Base-by-base conservation (phyloP, 1,140 invertebrate genomes). In the Zaprionus tsacasi region DNA sequence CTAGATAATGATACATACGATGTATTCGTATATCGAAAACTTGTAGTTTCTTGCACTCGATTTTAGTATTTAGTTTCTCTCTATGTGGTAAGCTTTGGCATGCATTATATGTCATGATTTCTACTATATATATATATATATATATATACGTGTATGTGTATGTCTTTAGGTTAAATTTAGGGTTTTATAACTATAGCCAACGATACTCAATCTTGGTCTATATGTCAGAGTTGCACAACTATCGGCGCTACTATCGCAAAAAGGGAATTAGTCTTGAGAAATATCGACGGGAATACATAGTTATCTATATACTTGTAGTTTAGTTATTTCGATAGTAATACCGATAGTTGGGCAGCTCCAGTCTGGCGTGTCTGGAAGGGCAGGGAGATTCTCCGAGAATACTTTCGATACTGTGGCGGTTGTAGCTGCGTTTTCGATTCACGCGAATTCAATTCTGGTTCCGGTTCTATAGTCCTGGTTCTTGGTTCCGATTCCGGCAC, bases 71-170 rank as follows among this genome's bases (percentile, higher is more conserved):
- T 70, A 78, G 65, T 78, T 87, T 83, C 70, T 88, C 38, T 88
- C 83, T 88, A 82, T 82, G 82, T 91, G 75, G 86, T 91, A 90
- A 91, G 87, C 90, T 91, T 91, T 91, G 90, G 90, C 90, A 91
- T 91, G 86, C 90, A 91, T 91, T 91, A 87, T 87, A 91, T 91
- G 86, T 91, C 86, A 91, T 91, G 88, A 75, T 82, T 77, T 74
- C 80, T 76, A 75, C 55, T 58, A 61, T 59, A 56, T 55, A 50
- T 40, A 11, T 79, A 57, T 52, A 36, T 70, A 66, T 45, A 36
- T 66, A 55, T 45, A 43, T 59, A 48, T 61, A 35, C 67, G 35
- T 70, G 57, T 56, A 25, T 65, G 57, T 61, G 33, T 79, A 64
- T 72, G 33, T 60, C 13, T 36, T 11, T 35, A 45, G 40, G 40